These are phyloP conservation scores for Salvelinus alpinus DNA, from an alignment of 2,113 vertebrate species.

Conservation along the genomic window DNA sequence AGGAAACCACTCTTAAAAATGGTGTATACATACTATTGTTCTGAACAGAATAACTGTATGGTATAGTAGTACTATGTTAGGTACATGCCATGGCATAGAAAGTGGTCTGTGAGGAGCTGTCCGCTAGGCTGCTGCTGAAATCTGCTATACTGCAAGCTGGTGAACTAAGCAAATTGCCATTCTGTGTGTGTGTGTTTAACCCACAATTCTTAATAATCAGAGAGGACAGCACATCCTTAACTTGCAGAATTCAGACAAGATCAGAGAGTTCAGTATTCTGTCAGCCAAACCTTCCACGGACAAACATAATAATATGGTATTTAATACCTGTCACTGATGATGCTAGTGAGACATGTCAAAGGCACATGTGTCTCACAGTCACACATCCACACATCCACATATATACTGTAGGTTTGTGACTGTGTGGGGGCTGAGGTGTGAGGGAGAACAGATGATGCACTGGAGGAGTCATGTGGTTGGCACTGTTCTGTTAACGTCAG, in stretches of 20 bases:
- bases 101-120: background rate
- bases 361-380: too few species aligned
- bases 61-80: background rate
- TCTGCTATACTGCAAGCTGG: too few species aligned
- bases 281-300: too few species aligned
- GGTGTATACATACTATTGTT: too few species aligned
- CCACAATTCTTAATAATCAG: background rate
- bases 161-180: background rate
- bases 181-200: background rate
- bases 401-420: too few species aligned
- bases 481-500: background rate
- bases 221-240: background rate
- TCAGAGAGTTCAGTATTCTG: too few species aligned
- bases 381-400: too few species aligned
- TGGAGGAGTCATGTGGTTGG: background rate
- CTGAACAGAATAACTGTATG: background rate
- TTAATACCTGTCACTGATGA: too few species aligned
- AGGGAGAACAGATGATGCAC: background rate
- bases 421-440: constrained; percentile 1
- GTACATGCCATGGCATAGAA: background rate
- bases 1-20: background rate
- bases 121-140: background rate
- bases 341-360: too few species aligned
- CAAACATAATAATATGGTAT: too few species aligned
- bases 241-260: background rate